These are phyloP conservation scores for Okapia johnstoni DNA, from an alignment of 2,113 vertebrate species.

Conservation along the genomic window DNA sequence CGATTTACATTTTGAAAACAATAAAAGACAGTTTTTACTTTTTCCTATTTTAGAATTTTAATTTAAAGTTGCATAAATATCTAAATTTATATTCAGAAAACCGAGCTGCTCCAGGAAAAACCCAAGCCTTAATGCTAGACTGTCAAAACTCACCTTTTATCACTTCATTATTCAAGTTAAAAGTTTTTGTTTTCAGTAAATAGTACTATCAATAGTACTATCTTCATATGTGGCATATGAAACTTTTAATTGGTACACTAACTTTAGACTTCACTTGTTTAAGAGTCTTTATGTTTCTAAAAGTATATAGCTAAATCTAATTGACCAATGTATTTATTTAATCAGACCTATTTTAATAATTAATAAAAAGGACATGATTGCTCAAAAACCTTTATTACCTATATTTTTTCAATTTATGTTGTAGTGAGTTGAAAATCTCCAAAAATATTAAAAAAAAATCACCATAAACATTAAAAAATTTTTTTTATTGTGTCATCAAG, in stretches of 20 bases:
- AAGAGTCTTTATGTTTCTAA: background rate
- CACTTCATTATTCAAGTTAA: background rate
- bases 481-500: background rate
- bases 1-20: slow-evolving; percentile 25
- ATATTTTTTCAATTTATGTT: background rate
- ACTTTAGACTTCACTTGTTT: background rate
- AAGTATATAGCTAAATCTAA: slow-evolving; percentile 1
- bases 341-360: slow-evolving; percentile 25
- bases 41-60: slow-evolving; percentile 44
- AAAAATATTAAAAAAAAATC: background rate
- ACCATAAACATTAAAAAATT: background rate
- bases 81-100: slow-evolving; percentile 5
- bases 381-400: background rate
- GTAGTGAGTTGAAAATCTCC: slow-evolving; percentile 21
- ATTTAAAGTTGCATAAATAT: background rate
- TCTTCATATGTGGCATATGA: background rate
- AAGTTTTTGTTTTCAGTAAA: slow-evolving; percentile 12
- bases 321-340: background rate
- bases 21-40: background rate
- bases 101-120: background rate
- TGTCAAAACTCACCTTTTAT: background rate
- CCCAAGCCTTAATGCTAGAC: background rate
- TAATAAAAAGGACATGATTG: background rate
- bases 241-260: background rate
- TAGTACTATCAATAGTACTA: background rate